Evolutionary conservation across 2,888 invertebrate species (phyloP).

Genomic region (Ommatoiulus sabulosus): DNA sequence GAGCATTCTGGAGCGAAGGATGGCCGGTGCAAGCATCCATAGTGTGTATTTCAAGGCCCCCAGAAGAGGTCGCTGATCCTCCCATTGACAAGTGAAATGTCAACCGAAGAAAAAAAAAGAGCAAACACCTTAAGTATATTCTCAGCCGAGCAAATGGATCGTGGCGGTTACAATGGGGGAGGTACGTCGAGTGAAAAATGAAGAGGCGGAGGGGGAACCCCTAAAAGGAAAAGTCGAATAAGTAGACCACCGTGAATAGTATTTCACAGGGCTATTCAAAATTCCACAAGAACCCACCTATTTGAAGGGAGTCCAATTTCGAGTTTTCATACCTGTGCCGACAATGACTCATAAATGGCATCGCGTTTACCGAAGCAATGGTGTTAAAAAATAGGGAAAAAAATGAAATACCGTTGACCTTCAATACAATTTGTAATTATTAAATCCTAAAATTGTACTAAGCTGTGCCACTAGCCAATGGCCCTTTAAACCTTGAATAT

Average conservation of each 20-base stretch:
- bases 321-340: constrained; percentile 22
- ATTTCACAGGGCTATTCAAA: constrained; percentile 34
- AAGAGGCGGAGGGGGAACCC: constrained; percentile 32
- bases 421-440: background rate
- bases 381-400: background rate
- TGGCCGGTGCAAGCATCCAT: background rate
- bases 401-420: background rate
- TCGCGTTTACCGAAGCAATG: constrained; percentile 27
- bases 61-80: constrained; percentile 28
- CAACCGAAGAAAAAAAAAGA: constrained; percentile 28
- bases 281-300: constrained; percentile 34
- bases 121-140: constrained; percentile 8
- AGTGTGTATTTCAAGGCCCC: background rate
- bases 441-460: background rate
- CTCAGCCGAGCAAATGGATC: constrained; percentile 28
- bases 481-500: background rate
- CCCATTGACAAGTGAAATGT: constrained; percentile 28
- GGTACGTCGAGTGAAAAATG: constrained; percentile 21
- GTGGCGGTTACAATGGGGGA: constrained; percentile 8
- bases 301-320: constrained; percentile 34
- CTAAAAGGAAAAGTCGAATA: constrained; percentile 32
- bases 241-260: constrained; percentile 28
- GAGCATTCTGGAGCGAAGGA: background rate
- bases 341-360: constrained; percentile 34
- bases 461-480: background rate